Evolutionary conservation across 1,140 invertebrate genomes (phyloP), one percentile per base, ranked within the genome.

Genomic region (Drosophila ercepeae): DNA sequence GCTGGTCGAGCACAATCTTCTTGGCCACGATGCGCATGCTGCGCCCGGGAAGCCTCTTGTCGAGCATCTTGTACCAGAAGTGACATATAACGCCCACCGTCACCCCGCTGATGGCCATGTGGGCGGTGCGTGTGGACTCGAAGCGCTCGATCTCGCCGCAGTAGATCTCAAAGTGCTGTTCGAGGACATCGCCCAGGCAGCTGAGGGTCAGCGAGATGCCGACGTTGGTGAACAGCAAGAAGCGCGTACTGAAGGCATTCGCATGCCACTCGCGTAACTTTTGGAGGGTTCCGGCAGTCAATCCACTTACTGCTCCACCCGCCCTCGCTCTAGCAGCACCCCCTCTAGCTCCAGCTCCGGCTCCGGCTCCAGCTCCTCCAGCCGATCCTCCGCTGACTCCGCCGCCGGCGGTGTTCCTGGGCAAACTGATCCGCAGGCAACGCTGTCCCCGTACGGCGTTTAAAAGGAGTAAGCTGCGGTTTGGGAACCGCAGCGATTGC

Each of bases 1-100:
- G 72, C 92, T 99, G 97, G 92, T 99, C 98, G 16, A 97, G 90
- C 7, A 97, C 34, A 27, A 98, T 94, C 92, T 99, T 99, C 90
- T 97, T 97, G 3, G 94, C 61, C 8, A 98, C 95, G 72, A 94
- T 94, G 41, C 92, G 92, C 27, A 96, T 86, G 2, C 94, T 94
- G 78, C 94, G 93, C 0, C 95, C 95, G 1, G 94, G 94, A 2
- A 95, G 69, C 42, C 89, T 90, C 44, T 91, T 89, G 78, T 97
- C 97, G 39, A 97, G 90, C 55, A 93, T 92, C 48, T 93, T 92
- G 82, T 97, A 97, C 96, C 97, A 97, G 90, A 96, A 94, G 90
- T 98, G 97, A 84, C 96, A 97, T 3, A 97, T 90, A n/a, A 96
- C 90, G 21, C 97, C 97, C 3, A 97, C 93, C 11, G 95, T 94